Evolutionary conservation across 2,113 vertebrate genomes (phyloP).

Genomic region (Montifringilla adamsi): DNA sequence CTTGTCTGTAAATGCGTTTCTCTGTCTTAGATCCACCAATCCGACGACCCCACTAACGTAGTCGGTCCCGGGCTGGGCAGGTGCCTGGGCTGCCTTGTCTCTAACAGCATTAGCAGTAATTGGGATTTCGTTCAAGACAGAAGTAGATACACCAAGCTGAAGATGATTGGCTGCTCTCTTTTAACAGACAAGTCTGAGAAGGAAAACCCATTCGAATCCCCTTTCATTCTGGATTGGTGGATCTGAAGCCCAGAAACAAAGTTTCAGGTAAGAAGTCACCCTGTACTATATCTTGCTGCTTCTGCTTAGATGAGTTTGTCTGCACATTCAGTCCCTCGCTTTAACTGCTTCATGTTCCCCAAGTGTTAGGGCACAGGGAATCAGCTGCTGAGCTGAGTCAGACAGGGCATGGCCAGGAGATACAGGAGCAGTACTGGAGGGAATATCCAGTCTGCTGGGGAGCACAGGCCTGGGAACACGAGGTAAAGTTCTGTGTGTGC

Average conservation of each 20-base stretch:
- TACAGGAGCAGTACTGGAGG: background rate
- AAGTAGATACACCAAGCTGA: constrained; percentile 79
- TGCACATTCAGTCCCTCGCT: constrained; percentile 21
- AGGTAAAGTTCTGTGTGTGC: background rate
- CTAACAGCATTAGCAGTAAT: constrained; percentile 76
- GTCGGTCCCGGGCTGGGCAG: constrained; percentile 60
- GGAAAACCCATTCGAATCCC: constrained; percentile 75
- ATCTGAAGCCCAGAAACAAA: constrained; percentile 80
- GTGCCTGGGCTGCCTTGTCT: constrained; percentile 76
- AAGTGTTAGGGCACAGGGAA: background rate
- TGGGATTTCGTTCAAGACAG: constrained; percentile 77
- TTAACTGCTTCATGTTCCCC: background rate
- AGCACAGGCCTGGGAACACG: background rate
- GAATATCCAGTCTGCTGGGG: background rate
- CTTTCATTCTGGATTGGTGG: constrained; percentile 83
- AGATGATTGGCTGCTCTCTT: constrained; percentile 84
- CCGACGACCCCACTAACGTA: constrained; percentile 54
- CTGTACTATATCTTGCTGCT: constrained; percentile 71
- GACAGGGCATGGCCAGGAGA: background rate
- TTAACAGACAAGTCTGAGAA: constrained; percentile 84
- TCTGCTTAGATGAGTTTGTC: constrained; percentile 62
- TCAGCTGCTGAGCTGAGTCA: background rate
- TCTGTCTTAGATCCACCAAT: constrained; percentile 77
- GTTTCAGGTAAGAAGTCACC: constrained; percentile 80
- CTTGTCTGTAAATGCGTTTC: constrained; percentile 47